A percentile compares a stretch with the other conserved stretches of the same genome.
These are phyloP conservation scores for Chroicocephalus ridibundus DNA, from an alignment of 2,113 vertebrate species.

Conservation along the genomic window DNA sequence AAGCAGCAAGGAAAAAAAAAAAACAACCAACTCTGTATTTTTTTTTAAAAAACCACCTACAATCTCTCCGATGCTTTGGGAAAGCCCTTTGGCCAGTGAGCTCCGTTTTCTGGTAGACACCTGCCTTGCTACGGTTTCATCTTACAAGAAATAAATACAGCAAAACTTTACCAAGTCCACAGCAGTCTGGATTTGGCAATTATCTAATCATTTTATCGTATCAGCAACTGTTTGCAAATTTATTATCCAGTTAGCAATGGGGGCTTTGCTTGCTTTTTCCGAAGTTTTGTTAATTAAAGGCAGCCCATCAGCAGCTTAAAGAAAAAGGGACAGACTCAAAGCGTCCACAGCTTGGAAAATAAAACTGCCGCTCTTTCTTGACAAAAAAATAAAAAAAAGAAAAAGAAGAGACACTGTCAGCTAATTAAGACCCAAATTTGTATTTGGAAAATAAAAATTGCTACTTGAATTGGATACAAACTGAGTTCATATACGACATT, in stretches of 20 bases:
- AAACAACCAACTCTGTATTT: neutral
- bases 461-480: neutral
- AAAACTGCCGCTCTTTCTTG: neutral
- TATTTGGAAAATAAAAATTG: neutral
- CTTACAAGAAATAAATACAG: neutral
- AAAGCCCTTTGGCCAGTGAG: neutral
- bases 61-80: neutral
- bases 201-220: neutral
- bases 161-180: neutral
- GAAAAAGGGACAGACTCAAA: neutral
- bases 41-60: accelerated
- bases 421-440: neutral
- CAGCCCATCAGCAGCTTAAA: neutral
- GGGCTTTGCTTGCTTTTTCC: neutral
- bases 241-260: neutral
- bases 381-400: neutral
- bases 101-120: neutral
- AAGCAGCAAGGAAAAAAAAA: neutral
- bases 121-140: neutral
- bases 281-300: neutral
- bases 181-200: neutral
- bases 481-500: neutral
- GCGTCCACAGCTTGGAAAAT: neutral
- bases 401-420: neutral
- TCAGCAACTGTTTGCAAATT: neutral